Evolutionary conservation across 1,140 invertebrate species (phyloP).

Genomic region (Drosophila aff.): DNA sequence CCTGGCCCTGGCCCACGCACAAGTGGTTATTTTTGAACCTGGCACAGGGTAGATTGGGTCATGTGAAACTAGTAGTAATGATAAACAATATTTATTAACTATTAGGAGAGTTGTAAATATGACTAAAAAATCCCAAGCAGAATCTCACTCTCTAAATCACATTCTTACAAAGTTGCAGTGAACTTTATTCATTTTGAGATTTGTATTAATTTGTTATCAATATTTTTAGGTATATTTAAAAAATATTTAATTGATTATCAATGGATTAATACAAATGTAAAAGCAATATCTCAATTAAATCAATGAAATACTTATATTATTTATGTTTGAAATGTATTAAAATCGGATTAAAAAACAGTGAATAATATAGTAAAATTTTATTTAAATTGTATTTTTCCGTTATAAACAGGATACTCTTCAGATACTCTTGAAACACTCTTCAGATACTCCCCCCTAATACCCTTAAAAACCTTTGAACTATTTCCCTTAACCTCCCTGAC

Average conservation of each 20-base stretch:
- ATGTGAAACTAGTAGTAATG: not conserved
- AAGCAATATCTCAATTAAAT: constrained; percentile 1
- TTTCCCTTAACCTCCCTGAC: not conserved
- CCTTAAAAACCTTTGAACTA: not conserved
- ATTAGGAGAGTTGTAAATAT: not conserved
- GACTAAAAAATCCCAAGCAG: not conserved
- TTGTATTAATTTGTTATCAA: constrained; percentile 1
- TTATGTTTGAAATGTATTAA: not conserved
- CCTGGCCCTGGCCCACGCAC: constrained; percentile 39
- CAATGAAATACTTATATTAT: not conserved
- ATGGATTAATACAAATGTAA: not conserved
- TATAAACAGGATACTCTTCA: not conserved
- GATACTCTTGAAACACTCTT: not conserved
- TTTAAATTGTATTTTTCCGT: not conserved
- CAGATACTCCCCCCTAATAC: not conserved
- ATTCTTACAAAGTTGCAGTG: not conserved
- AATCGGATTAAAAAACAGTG: not conserved
- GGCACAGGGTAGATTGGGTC: not conserved
- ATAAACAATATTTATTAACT: not conserved
- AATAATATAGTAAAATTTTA: not conserved
- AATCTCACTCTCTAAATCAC: not conserved
- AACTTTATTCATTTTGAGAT: not conserved
- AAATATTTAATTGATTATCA: not conserved
- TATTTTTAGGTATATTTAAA: not conserved
- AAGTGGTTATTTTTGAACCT: constrained; percentile 26